A percentile compares a stretch with the other conserved stretches of the same genome.
phyloP scores from a whole-genome alignment of 2,113 vertebrate genomes.

The Nothocercus julius region DNA sequence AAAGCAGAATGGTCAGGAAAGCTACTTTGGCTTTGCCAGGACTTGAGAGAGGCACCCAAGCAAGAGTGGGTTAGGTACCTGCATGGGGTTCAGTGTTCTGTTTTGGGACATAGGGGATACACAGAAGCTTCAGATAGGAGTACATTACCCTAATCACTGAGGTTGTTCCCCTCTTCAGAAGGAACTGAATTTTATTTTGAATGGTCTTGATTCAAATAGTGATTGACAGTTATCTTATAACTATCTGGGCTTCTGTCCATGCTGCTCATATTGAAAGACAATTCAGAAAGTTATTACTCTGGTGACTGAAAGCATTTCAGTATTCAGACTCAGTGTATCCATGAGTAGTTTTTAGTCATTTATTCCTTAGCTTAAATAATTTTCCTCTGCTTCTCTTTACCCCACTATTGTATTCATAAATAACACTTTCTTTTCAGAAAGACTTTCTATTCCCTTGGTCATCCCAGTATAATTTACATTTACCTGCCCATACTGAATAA shows the following conservation, averaged over 20 bases:
- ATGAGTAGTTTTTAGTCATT: not conserved
- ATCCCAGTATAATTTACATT: conserved; percentile 20
- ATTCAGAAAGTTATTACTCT: not conserved
- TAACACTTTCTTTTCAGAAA: not conserved
- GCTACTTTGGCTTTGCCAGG: not conserved
- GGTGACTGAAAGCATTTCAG: not conserved
- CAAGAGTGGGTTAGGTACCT: not conserved
- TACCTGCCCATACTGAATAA: accelerated
- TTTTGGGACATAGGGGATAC: not conserved
- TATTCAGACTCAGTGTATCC: not conserved
- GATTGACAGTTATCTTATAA: not conserved
- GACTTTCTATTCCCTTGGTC: not conserved
- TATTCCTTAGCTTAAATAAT: not conserved
- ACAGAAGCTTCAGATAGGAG: not conserved
- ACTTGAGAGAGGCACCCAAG: not conserved
- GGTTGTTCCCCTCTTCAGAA: not conserved
- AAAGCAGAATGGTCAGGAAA: not conserved
- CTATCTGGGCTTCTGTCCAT: not conserved
- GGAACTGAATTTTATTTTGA: not conserved
- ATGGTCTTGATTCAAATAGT: not conserved
- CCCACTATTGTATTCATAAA: not conserved
- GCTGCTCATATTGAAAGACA: not conserved
- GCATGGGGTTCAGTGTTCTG: not conserved
- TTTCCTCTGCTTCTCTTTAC: not conserved
- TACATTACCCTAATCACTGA: not conserved